These are phyloP conservation scores for Columba guinea DNA, from an alignment of 2,797 vertebrate species.

Conservation along the genomic window DNA sequence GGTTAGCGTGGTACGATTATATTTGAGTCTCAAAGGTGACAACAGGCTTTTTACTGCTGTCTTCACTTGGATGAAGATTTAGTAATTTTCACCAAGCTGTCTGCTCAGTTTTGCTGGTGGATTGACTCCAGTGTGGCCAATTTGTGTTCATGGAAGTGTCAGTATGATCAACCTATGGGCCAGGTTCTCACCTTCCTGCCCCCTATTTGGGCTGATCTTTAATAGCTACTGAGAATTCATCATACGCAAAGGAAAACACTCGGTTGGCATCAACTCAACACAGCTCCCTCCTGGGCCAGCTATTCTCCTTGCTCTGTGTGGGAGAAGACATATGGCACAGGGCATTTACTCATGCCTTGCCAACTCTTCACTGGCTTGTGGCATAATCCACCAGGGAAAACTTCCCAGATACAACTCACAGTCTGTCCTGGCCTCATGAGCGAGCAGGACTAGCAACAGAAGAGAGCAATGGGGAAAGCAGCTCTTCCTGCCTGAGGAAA, in stretches of 20 bases:
- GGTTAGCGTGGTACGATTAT: background rate
- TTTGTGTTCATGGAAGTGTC: background rate
- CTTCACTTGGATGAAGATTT: background rate
- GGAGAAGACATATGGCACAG: background rate
- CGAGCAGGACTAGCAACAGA: background rate
- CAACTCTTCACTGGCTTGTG: background rate
- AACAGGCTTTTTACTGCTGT: background rate
- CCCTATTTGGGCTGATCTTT: background rate
- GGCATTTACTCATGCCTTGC: background rate
- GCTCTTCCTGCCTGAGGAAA: background rate
- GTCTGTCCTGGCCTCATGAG: background rate
- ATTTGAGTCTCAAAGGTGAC: background rate
- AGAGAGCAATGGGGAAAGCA: background rate
- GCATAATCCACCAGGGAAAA: background rate
- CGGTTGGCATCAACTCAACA: background rate
- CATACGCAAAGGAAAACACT: background rate
- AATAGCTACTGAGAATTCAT: background rate
- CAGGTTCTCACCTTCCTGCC: background rate
- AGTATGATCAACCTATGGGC: background rate
- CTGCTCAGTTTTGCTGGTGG: background rate
- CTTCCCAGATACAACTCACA: background rate
- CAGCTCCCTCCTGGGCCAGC: background rate
- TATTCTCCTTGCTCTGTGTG: background rate
- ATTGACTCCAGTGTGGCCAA: background rate
- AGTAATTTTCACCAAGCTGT: background rate